These are phyloP conservation scores for Rhinolophus sinicus DNA, from an alignment of 2,113 vertebrate genomes.

Conservation along the genomic window DNA sequence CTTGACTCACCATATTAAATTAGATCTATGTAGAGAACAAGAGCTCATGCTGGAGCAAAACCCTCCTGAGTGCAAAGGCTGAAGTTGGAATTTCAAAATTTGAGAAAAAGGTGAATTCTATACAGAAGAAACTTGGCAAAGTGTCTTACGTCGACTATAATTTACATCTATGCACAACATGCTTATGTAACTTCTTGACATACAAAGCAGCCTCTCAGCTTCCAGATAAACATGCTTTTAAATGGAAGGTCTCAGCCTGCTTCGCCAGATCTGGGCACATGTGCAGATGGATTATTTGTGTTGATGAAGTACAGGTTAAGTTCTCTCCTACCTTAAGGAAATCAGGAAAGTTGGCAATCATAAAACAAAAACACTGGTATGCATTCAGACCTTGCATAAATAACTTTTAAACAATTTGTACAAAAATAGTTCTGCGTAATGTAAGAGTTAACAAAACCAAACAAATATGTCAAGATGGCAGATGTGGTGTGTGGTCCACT, in stretches of 20 bases:
- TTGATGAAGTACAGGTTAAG: slow-evolving; percentile 84
- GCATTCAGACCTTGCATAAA: slow-evolving; percentile 95
- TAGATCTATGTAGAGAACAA: slow-evolving; percentile 83
- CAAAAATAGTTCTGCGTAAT: slow-evolving; percentile 98
- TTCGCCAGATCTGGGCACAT: slow-evolving; percentile 83
- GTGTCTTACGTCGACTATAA: slow-evolving; percentile 83
- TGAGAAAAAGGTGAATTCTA: slow-evolving; percentile 84
- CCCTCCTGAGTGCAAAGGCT: slow-evolving; percentile 86
- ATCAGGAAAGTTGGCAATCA: slow-evolving; percentile 87
- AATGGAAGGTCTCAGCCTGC: slow-evolving; percentile 83
- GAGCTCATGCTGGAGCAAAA: slow-evolving; percentile 86
- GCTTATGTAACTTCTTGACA: slow-evolving; percentile 84
- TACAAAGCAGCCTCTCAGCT: slow-evolving; percentile 85
- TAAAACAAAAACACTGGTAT: slow-evolving; percentile 89
- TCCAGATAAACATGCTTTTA: slow-evolving; percentile 88
- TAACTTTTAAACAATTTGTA: slow-evolving; percentile 97
- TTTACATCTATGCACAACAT: slow-evolving; percentile 87
- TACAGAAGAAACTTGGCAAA: slow-evolving; percentile 84
- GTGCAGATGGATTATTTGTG: slow-evolving; percentile 83
- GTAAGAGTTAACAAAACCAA: slow-evolving; percentile 93
- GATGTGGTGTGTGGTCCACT: slow-evolving; percentile 87
- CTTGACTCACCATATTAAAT: slow-evolving; percentile 84
- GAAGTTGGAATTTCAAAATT: slow-evolving; percentile 81
- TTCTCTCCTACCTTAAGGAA: slow-evolving; percentile 86
- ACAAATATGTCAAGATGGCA: slow-evolving; percentile 86